phyloP scores from a whole-genome alignment of 2,888 invertebrate genomes.

The Nemapogon koenigi region DNA sequence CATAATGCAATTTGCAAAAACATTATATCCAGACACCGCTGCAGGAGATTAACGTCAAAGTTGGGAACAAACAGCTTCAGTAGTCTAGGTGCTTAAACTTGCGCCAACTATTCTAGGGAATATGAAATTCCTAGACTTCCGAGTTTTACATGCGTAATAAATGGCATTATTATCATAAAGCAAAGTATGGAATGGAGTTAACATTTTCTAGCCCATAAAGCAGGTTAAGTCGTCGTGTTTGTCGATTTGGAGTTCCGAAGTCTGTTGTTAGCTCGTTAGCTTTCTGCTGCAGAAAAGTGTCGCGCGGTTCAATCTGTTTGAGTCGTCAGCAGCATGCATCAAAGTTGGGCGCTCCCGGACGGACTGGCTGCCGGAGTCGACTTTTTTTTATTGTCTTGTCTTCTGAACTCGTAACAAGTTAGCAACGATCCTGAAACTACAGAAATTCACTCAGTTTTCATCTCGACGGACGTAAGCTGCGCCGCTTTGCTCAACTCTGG shows the following conservation, averaged over 20 bases:
- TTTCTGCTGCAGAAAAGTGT: too few relatives aligned
- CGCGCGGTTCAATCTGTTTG: too few relatives aligned
- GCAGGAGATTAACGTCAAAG: constrained; percentile 13
- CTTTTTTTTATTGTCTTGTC: too few relatives aligned
- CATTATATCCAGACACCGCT: constrained; percentile 29
- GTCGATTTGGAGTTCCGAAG: constrained; percentile 23
- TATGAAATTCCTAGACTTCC: constrained; percentile 12
- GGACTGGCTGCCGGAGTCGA: too few relatives aligned
- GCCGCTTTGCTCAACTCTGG: constrained; percentile 6
- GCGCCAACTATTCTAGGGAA: constrained; percentile 11
- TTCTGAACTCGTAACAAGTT: too few relatives aligned
- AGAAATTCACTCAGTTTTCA: constrained; percentile 5
- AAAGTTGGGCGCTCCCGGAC: too few relatives aligned
- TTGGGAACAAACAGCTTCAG: constrained; percentile 12
- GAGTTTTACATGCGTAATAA: constrained; percentile 39
- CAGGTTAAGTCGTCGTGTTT: constrained; percentile 20
- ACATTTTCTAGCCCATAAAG: constrained; percentile 40
- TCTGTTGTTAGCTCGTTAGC: neutral
- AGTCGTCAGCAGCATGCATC: too few relatives aligned
- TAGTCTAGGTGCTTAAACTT: constrained; percentile 11
- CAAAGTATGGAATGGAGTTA: constrained; percentile 32
- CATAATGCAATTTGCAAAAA: constrained; percentile 44
- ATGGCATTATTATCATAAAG: constrained; percentile 40
- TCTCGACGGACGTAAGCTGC: constrained; percentile 8
- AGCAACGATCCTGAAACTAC: too few relatives aligned